Evolutionary conservation across 2,113 vertebrate genomes (phyloP), one percentile per base, ranked within the genome.

Genomic region (Rhegmatorhina hoffmannsi): DNA sequence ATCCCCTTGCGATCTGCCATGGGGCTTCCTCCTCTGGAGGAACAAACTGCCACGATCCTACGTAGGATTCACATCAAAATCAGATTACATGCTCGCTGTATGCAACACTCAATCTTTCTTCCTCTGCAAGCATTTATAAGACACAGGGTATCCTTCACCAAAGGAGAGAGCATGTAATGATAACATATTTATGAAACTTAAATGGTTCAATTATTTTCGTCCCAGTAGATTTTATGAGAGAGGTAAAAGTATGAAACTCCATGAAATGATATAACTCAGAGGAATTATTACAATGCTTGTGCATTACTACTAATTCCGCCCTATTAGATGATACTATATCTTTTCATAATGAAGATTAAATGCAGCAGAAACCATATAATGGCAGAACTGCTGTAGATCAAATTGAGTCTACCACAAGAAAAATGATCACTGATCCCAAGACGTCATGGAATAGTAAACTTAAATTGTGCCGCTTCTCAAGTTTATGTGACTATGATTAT

Each of bases 401-500:
- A 93, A 97, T 95, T 97, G 95, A 97, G 97, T 96, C 97, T 97
- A 96, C 96, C 96, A 89, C 66, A 97, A 97, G 97, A 97, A 94
- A 97, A 96, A 97, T 94, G 97, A 97, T 98, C 97, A 79, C 96
- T 97, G 96, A 98, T 98, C 97, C 97, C 96, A 96, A 97, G 97
- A 97, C 17, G 31, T 96, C 98, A 95, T 96, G 96, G 97, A 98
- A 97, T 98, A 96, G 97, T 98, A 97, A 98, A 98, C 97, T 98
- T 97, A 97, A 97, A 98, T 94, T 98, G 97, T 96, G 89, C 96
- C 1, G 68, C 98, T 98, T 97, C 97, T 98, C 98, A 97, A 97
- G 97, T 98, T 97, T 98, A 96, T 97, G 97, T 98, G 97, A 98
- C 98, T 98, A 94, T 98, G 98, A 98, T 98, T 98, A 98, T 98